Conservation (phyloP, 2,888 invertebrate species). For the Celastrina argiolus region DNA sequence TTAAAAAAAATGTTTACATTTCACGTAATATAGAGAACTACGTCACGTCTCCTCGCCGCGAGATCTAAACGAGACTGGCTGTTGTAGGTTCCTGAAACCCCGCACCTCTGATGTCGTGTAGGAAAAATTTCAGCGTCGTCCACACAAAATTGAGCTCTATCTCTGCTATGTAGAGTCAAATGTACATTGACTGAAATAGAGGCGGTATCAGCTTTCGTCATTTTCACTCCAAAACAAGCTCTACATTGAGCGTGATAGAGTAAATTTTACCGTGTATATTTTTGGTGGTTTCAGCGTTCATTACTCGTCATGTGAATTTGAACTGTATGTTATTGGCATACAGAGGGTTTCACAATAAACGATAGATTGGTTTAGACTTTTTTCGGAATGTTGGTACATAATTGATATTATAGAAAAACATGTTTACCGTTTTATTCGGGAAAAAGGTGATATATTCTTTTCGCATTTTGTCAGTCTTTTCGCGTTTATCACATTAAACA, state of each 20-base stretch:
- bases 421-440: not conserved
- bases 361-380: not conserved
- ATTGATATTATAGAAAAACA: slow-evolving; percentile 7
- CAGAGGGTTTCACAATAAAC: not conserved
- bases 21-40: not conserved
- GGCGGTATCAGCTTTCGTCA: too few relatives aligned
- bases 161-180: not conserved
- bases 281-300: not conserved
- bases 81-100: slow-evolving; percentile 10
- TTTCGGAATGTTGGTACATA: slow-evolving; percentile 15
- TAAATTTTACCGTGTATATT: too few relatives aligned
- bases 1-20: slow-evolving; percentile 13
- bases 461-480: slow-evolving; percentile 15
- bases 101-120: not conserved
- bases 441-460: slow-evolving; percentile 3
- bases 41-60: not conserved
- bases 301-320: not conserved
- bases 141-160: not conserved
- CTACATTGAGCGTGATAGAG: too few relatives aligned
- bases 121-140: not conserved
- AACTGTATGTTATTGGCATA: not conserved
- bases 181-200: not conserved
- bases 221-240: too few relatives aligned
- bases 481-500: not conserved
- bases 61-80: not conserved